These are phyloP conservation scores for Colius striatus DNA, from an alignment of 2,113 vertebrate genomes.

Conservation along the genomic window DNA sequence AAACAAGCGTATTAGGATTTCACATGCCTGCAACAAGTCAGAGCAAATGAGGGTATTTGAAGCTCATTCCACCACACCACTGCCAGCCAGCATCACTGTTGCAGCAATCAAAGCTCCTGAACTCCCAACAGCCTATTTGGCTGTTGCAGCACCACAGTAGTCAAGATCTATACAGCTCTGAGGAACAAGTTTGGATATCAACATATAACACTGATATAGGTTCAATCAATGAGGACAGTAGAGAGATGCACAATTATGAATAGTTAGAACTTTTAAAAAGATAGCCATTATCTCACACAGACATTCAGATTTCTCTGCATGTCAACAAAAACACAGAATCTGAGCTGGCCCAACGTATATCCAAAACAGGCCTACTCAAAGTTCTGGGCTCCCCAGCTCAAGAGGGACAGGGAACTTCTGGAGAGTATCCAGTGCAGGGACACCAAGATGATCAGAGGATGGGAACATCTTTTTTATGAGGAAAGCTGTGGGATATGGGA, in stretches of 20 bases:
- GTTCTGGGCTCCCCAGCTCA: no score
- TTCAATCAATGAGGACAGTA: fast-evolving
- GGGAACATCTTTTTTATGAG: no score
- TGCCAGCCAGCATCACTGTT: background rate
- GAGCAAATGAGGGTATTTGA: background rate
- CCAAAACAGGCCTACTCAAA: background rate
- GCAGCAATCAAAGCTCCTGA: background rate
- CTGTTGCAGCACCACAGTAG: background rate
- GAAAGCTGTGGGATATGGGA: no score
- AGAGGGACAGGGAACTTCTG: no score
- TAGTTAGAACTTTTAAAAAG: background rate
- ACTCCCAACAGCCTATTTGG: fast-evolving
- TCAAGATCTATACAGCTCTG: background rate
- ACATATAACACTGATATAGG: background rate
- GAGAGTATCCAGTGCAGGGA: no score
- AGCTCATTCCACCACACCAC: background rate
- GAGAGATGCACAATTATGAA: fast-evolving
- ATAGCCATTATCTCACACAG: background rate
- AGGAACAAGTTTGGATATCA: background rate
- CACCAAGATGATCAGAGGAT: no score
- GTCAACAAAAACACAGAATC: background rate
- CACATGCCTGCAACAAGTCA: background rate
- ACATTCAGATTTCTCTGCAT: background rate
- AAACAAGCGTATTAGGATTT: background rate
- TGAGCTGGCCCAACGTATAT: fast-evolving